These are phyloP conservation scores for Columba livia DNA, from an alignment of 2,113 vertebrate genomes.

Conservation along the genomic window DNA sequence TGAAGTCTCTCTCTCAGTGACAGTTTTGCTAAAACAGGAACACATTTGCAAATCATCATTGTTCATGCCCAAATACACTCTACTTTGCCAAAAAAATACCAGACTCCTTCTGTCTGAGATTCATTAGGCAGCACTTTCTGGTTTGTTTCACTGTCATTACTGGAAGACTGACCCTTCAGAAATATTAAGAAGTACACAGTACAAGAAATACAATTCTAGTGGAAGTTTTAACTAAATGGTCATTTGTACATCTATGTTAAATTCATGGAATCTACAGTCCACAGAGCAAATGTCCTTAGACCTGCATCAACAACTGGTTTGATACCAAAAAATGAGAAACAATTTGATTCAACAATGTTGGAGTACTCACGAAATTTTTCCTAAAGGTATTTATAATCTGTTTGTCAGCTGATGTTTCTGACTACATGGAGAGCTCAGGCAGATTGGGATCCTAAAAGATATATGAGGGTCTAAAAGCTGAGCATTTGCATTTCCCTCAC, in stretches of 20 bases:
- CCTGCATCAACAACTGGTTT: background rate
- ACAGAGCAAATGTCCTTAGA: background rate
- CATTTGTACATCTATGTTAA: background rate
- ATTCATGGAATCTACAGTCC: background rate
- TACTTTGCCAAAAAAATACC: background rate
- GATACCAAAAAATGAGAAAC: background rate
- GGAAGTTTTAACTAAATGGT: background rate
- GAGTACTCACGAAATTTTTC: background rate
- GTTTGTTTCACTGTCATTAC: background rate
- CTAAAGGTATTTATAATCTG: background rate
- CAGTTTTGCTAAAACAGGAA: background rate
- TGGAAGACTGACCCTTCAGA: background rate
- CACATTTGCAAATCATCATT: background rate
- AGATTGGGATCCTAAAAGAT: background rate
- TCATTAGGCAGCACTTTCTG: background rate
- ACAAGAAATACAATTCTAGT: background rate
- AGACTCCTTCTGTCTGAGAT: background rate
- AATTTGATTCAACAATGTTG: background rate
- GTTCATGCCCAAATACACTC: background rate
- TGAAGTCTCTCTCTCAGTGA: background rate
- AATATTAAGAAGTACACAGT: background rate
- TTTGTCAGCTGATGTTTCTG: background rate
- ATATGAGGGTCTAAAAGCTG: background rate
- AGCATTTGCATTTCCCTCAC: background rate
- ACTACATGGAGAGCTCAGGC: background rate